Conservation (phyloP, 53 echinoderm and acorn worm species). For the Zoroaster sp. region DNA sequence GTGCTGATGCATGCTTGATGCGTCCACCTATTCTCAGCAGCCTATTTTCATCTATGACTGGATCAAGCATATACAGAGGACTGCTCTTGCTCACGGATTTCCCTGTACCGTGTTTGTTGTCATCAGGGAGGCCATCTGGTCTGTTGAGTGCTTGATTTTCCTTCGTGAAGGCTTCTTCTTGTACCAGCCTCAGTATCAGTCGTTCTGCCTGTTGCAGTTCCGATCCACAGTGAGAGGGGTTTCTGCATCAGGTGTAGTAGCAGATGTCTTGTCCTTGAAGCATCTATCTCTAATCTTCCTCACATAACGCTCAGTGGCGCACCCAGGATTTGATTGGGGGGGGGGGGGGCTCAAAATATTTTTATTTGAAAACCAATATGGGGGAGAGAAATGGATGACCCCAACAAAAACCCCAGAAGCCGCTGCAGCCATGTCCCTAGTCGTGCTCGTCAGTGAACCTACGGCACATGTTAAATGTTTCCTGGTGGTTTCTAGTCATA, state of each 20-base stretch:
- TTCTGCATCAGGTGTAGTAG: not conserved
- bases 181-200: constrained; percentile 47
- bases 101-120: not conserved
- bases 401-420: no score
- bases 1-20: not conserved
- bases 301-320: no score
- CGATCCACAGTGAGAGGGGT: constrained; percentile 19
- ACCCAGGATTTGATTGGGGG: no score
- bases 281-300: not conserved
- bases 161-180: constrained; percentile 39
- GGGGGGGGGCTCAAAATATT: no score
- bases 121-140: not conserved
- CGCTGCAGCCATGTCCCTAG: no score
- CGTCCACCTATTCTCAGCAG: constrained; percentile 35
- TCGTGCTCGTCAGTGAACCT: no score
- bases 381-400: no score
- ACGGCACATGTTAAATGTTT: no score
- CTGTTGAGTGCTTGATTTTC: constrained; percentile 40
- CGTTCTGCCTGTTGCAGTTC: constrained; percentile 38
- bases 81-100: constrained; percentile 15
- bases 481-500: no score
- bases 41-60: constrained; percentile 5
- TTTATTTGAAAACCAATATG: no score
- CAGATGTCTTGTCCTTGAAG: not conserved
- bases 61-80: constrained; percentile 27